phyloP scores from a whole-genome alignment of 2,797 vertebrate species.

The Danio choprae region DNA sequence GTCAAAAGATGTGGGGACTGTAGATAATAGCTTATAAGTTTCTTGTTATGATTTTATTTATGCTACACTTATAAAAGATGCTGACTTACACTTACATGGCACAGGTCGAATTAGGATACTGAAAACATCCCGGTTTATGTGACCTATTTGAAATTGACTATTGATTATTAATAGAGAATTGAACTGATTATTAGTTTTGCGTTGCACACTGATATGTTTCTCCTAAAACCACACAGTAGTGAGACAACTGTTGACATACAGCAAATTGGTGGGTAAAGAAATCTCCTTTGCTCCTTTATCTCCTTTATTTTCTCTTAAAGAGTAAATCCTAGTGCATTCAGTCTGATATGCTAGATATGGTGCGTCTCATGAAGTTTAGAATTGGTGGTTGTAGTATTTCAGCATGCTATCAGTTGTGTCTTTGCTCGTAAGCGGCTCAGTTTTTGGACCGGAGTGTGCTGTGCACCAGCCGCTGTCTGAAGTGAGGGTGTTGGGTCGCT shows the following conservation, averaged over 20 bases:
- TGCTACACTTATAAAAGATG: not conserved
- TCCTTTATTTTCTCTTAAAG: not conserved
- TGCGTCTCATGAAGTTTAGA: not conserved
- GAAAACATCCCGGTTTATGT: not conserved
- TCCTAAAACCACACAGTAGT: not conserved
- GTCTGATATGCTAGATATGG: not conserved
- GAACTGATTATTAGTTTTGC: no score
- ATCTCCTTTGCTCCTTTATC: no score
- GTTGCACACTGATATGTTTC: not conserved
- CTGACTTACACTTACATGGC: not conserved
- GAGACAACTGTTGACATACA: conserved; percentile 26
- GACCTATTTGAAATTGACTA: not conserved
- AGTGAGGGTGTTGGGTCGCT: conserved; percentile 2
- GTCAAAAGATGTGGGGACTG: not conserved
- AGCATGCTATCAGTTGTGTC: not conserved
- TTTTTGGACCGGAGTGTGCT: not conserved
- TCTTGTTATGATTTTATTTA: not conserved
- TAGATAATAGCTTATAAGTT: not conserved
- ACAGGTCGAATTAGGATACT: not conserved
- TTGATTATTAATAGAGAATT: not conserved
- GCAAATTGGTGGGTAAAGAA: not conserved
- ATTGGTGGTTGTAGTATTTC: not conserved
- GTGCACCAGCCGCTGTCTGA: not conserved
- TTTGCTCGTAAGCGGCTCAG: not conserved
- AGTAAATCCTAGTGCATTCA: not conserved